Evolutionary conservation across 1,140 invertebrate species (phyloP), one percentile per base, ranked within the genome.

Genomic region (Cecropterus lyciades): DNA sequence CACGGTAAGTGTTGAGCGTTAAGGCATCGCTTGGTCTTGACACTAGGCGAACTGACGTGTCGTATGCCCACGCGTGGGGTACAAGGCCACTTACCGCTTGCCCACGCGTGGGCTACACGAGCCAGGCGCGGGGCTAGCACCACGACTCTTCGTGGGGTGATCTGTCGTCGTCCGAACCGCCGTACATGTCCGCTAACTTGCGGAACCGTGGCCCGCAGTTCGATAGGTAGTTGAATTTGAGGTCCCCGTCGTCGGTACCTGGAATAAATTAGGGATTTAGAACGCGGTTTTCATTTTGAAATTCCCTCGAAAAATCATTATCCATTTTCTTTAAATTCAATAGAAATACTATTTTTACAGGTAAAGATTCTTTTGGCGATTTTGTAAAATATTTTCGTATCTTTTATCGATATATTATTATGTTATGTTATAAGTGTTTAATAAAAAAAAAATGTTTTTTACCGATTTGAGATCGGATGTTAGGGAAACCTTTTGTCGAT

Each of bases 141-240:
- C 96, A 96, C 56, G 95, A 96, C 84, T 96, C 96, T 79, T 95
- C 95, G 57, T 95, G 95, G 10, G 95, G 95, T 49, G 94, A 94
- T 59, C 95, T 93, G 49, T 96, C 96, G 77, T 98, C 97, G 11
- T 97, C 96, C 69, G 97, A 96, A 80, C 98, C 97, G 11, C 97
- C 98, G 88, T 99, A 99, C 98, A 99, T 99, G 81, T 99, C 97
- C 7, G 98, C 98, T 57, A 99, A 93, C 83, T 99, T 99, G 72
- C 98, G 95, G 94, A 99, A 99, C 63, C 98, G 94, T 33, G 98
- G 98, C 30, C 98, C 98, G 92, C 99, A 99, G 80, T 97, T 97
- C 24, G 98, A 98, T 72, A 99, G 93, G 92, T 99, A 99, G 89
- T 99, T 98, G 92, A 99, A 99, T 84, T 99, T 98, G 71, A 99